Conservation (phyloP, 2,888 invertebrate species). For the Dynastes maya region DNA sequence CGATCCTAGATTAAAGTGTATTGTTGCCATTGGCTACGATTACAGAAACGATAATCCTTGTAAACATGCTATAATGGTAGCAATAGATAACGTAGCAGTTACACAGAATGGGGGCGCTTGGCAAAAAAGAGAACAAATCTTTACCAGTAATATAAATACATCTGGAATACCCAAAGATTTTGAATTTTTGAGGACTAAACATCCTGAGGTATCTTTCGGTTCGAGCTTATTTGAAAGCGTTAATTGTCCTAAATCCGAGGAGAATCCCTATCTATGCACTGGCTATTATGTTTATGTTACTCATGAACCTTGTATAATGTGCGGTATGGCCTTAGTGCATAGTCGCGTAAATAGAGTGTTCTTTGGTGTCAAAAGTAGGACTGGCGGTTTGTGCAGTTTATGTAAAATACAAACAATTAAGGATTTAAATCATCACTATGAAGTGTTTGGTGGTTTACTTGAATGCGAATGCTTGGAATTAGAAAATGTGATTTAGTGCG, state of each 20-base stretch:
- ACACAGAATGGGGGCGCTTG: constrained; percentile 87
- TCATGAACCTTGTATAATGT: constrained; percentile 94
- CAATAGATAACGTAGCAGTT: constrained; percentile 88
- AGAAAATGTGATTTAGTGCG: background rate
- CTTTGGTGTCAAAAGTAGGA: constrained; percentile 74
- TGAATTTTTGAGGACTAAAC: constrained; percentile 66
- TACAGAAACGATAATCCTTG: constrained; percentile 77
- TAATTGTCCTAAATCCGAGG: constrained; percentile 61
- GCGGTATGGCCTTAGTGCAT: constrained; percentile 95
- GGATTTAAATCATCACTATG: constrained; percentile 92
- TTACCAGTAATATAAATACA: constrained; percentile 56
- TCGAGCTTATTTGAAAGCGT: constrained; percentile 66
- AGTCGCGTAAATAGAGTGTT: constrained; percentile 89
- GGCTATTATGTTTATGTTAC: constrained; percentile 88
- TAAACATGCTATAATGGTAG: constrained; percentile 89
- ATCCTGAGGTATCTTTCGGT: constrained; percentile 70
- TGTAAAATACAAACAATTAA: constrained; percentile 84
- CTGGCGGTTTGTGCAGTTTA: constrained; percentile 82
- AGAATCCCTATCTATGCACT: constrained; percentile 87
- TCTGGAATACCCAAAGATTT: constrained; percentile 70
- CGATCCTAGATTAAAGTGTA: constrained; percentile 78
- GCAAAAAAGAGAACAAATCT: constrained; percentile 59
- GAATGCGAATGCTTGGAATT: constrained; percentile 67
- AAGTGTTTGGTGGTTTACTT: constrained; percentile 83
- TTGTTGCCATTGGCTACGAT: constrained; percentile 80